Evolutionary conservation across 1,140 invertebrate genomes (phyloP), one percentile per base, ranked within the genome.

Genomic region (Chlorops oryzae): DNA sequence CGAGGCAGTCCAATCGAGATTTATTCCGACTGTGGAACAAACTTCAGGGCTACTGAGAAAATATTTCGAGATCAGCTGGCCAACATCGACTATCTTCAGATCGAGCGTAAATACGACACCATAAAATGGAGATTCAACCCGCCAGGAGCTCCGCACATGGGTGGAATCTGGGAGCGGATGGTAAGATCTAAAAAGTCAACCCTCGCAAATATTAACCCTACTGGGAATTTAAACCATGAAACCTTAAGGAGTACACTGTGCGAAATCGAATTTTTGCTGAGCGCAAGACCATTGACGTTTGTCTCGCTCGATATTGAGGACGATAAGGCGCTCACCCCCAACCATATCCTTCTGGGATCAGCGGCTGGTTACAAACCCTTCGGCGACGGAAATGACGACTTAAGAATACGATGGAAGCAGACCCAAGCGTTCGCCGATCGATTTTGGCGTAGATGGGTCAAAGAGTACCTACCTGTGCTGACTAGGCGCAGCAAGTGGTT

Each of bases 301-400:
- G 47, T 69, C 2, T 58, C 58, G 0, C 24, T 37, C 0, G 59
- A 62, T 21, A 46, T 47, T 20, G 28, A 28, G 5, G 62, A 63
- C 34, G 15, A 39, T 1, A 27, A 47, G 9, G 20, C 45, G 1
- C 28, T 66, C 0, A 66, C 63, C 3, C 67, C 67, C 0, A 67
- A 60, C 34, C 69, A 73, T 50, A 70, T 72, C 38, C 40, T 72
- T 4, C 59, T 65, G 18, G 61, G 63, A 12, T 25, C 20, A 3
- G 50, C 17, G 10, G 42, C 42, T 13, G 44, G 23, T 32, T 7
- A 32, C 28, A 32, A 32, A 32, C 28, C n/a, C 7, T 7, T n/a
- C 7, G 28, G 28, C 7, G 28, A 32, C 7, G n/a, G 7, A 9
- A 32, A 7, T 7, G 28, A 32, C n/a, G 28, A 32, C n/a, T n/a